Evolutionary conservation across 1,140 invertebrate genomes (phyloP), one percentile per base, ranked within the genome.

Genomic region (Pseudomyrmex gracilis): DNA sequence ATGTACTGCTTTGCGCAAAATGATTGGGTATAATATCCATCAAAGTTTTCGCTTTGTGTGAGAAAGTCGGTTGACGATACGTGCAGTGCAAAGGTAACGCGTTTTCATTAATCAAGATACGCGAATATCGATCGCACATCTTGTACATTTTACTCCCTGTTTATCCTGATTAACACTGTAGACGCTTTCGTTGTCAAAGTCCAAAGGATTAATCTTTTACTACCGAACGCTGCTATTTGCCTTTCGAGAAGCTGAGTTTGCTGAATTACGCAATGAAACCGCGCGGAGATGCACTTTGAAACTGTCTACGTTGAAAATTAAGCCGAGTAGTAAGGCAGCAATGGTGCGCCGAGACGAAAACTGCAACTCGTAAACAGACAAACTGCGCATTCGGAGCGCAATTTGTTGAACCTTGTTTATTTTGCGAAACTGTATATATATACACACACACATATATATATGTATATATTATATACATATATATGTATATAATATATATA

Each of bases 151-250:
- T 45, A 22, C 3, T 49, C 58, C 8, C n/a, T 58, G 17, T 80
- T 80, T 80, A 71, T 20, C 24, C 71, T 80, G 67, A 80, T 80
- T 80, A 71, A 10, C 49, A 61, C 22, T 17, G 34, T 15, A 77
- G 58, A 51, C 73, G 66, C 45, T 53, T 66, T 73, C n/a, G 63
- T 53, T 61, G 49, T 84, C 61, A 34, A 84, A 76, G 67, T 84
- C 73, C 74, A 74, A 80, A 78, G 82, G 82, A 87, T 87, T 87
- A 87, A 87, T 84, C 82, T 87, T 87, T 87, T 68, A 74, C 86
- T 64, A 67, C 61, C 68, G n/a, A 74, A 83, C 55, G 55, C 73
- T 57, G 45, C 68, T 87, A 73, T 87, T 87, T 84, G 85, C 82
- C 12, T 80, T 70, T 60, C 61, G 86, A 74, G 61, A 68, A 73